A percentile compares a stretch with the other conserved stretches of the same genome.
phyloP scores from a whole-genome alignment of 2,113 vertebrate genomes.

The Saimiri boliviensis region DNA sequence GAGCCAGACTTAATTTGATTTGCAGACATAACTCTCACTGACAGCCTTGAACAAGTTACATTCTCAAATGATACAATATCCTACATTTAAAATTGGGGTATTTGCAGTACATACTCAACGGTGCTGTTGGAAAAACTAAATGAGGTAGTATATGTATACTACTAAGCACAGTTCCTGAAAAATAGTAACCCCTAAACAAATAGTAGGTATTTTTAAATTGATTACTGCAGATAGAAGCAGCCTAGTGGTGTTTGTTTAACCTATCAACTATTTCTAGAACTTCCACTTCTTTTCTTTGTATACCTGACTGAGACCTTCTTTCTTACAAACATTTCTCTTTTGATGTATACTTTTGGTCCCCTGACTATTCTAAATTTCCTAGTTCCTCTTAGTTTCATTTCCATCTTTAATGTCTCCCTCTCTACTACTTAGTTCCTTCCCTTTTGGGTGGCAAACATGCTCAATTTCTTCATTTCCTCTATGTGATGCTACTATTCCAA shows the following conservation, averaged over 20 bases:
- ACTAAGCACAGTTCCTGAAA: neutral
- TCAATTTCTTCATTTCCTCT: constrained; percentile 51
- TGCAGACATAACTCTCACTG: neutral
- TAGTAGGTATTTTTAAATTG: neutral
- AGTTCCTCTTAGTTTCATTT: neutral
- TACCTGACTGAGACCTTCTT: neutral
- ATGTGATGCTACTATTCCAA: constrained; percentile 48
- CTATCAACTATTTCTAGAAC: neutral
- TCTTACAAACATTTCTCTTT: neutral
- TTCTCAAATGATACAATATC: neutral
- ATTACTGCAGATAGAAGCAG: neutral
- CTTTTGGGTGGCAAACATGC: neutral
- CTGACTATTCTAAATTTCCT: neutral
- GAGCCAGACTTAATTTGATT: neutral
- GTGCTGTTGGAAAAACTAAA: neutral
- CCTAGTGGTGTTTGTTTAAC: neutral
- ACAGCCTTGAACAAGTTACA: neutral
- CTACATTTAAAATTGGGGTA: neutral
- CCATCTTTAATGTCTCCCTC: neutral
- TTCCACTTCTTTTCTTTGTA: neutral
- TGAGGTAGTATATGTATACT: neutral
- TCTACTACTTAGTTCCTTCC: neutral
- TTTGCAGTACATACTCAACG: neutral
- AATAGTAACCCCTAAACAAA: neutral
- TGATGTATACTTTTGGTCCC: neutral